Evolutionary conservation across 2,797 vertebrate genomes (phyloP), one percentile per base, ranked within the genome.

Genomic region (Falco columbarius): DNA sequence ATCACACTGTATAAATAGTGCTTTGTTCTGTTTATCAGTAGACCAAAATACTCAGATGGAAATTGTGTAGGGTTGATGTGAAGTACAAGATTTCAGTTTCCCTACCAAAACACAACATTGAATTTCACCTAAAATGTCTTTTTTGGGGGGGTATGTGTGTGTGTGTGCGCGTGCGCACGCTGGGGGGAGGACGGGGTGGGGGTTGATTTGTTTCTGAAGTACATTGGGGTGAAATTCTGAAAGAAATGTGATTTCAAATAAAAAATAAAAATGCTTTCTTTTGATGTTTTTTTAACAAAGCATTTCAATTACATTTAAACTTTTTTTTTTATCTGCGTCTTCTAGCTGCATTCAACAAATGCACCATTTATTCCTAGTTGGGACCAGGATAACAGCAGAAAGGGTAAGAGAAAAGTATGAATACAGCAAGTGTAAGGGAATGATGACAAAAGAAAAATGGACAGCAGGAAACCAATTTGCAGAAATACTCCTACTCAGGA

Each of bases 401-500:
- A 34, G n/a, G 72, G 1, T 17, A 68, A 58, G 44, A 66, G 59
- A 52, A 61, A 92, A 75, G 44, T 22, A 88, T 36, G 34, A 86
- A 87, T 32, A 32, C 6, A 67, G 47, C 17, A 73, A 86, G 24
- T n/a, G 74, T 18, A 75, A 95, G 42, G 47, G 46, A 80, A 76
- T 73, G 51, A 91, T 7, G 23, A 44, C 6, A 84, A 51, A 92
- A 92, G 93, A 94, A 94, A 96, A 96, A 97, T 82, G 89, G 89
- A 76, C 67, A 92, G 42, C 63, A 76, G 71, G 87, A 95, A 95
- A 91, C 19, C 66, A 92, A 95, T 95, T 80, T 95, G 84, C 74
- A 87, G 89, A 79, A 82, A 85, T 85, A 54, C 81, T 86, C 83
- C 94, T 92, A 76, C 93, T 87, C 24, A 0, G 30, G 75, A 91